Percentiles rank a stretch among this genome's conserved stretches.
These are phyloP conservation scores for Mormyrops boulengeri DNA, from an alignment of 2,797 vertebrate species.

Conservation along the genomic window DNA sequence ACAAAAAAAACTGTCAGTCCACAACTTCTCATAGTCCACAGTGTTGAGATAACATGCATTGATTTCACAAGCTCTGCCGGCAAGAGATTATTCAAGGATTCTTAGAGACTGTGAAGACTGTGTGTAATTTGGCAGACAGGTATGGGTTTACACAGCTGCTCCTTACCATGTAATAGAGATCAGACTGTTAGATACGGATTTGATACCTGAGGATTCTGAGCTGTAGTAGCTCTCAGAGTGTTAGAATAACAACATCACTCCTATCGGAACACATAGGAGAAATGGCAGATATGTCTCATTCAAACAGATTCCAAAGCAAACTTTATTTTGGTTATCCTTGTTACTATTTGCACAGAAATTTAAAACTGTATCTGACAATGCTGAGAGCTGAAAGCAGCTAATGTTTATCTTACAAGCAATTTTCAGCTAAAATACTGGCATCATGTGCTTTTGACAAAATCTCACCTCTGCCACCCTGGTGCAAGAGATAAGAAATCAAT, in stretches of 20 bases:
- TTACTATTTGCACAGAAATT: background rate
- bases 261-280: background rate
- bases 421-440: background rate
- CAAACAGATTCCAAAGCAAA: background rate
- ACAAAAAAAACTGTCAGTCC: background rate
- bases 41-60: background rate
- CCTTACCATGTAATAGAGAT: background rate
- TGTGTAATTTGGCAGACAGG: slow-evolving; percentile 4
- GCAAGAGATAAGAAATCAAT: background rate
- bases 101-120: background rate
- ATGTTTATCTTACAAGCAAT: background rate
- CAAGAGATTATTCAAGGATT: slow-evolving; percentile 11
- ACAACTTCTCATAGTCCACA: background rate
- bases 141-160: background rate
- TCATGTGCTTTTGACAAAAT: background rate
- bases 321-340: background rate
- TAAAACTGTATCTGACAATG: background rate
- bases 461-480: background rate
- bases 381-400: background rate
- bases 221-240: background rate
- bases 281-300: background rate
- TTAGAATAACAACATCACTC: background rate
- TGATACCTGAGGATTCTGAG: background rate
- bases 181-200: background rate
- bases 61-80: background rate